Percentiles rank a stretch among this genome's conserved stretches.
phyloP scores from a whole-genome alignment of 2,797 vertebrate genomes.

The Furcifer pardalis region DNA sequence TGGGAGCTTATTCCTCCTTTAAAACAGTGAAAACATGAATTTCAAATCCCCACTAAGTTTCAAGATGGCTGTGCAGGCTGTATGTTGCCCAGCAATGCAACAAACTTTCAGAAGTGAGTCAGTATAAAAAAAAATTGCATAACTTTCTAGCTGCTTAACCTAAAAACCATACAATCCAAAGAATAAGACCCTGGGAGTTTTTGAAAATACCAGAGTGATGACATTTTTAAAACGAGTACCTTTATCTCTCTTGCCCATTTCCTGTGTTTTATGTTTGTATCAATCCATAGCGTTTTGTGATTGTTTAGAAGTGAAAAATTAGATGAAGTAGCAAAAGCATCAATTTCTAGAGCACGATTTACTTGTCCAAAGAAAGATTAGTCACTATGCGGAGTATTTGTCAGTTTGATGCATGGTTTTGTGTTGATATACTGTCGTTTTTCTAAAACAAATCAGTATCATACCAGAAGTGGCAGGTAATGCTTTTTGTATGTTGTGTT shows the following conservation, averaged over 20 bases:
- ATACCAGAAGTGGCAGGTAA: conserved; percentile 25
- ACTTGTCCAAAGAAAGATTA: neutral
- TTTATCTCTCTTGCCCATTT: neutral
- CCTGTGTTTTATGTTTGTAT: neutral
- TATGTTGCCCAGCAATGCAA: neutral
- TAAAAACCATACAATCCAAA: neutral
- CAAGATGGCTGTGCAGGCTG: too few relatives aligned
- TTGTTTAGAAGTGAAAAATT: neutral
- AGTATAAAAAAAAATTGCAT: neutral
- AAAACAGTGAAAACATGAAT: neutral
- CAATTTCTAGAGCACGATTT: neutral
- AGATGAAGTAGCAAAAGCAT: neutral
- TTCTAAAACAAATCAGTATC: neutral
- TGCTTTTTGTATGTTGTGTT: conserved; percentile 27
- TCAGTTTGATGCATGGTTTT: conserved; percentile 25
- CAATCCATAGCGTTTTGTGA: neutral
- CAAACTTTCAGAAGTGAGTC: neutral
- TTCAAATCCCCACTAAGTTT: neutral
- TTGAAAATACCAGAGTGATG: neutral
- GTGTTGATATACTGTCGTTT: conserved; percentile 15
- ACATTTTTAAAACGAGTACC: neutral
- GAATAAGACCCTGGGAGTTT: neutral
- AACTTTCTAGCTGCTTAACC: neutral
- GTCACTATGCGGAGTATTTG: neutral
- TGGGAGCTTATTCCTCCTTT: neutral